Evolutionary conservation across 2,888 invertebrate genomes (phyloP).

Genomic region (Agrotis exclamationis): DNA sequence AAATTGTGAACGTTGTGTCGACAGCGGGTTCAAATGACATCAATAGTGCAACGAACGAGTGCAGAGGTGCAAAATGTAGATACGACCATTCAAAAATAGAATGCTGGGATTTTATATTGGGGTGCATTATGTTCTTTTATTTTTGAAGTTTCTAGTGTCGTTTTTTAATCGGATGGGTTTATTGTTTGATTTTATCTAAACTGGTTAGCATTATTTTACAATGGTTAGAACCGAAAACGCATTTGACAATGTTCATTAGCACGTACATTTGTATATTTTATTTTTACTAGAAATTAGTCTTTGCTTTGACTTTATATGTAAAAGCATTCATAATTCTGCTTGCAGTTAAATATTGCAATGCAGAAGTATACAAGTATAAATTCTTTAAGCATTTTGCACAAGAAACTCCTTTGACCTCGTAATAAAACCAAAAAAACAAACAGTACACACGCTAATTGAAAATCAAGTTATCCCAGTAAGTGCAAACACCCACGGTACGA

Average conservation of each 20-base stretch:
- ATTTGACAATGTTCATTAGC: background rate
- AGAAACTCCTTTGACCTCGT: constrained; percentile 23
- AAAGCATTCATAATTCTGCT: background rate
- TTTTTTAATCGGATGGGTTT: constrained; percentile 12
- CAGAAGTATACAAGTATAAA: background rate
- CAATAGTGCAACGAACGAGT: constrained; percentile 64
- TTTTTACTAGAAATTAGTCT: too few relatives aligned
- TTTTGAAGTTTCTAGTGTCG: constrained; percentile 19
- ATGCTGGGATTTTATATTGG: constrained; percentile 37
- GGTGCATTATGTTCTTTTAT: constrained; percentile 22
- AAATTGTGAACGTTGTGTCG: constrained; percentile 64
- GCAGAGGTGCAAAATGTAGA: constrained; percentile 56
- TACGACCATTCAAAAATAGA: constrained; percentile 43
- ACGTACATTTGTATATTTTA: background rate
- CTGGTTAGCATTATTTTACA: background rate
- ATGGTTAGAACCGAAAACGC: too few relatives aligned
- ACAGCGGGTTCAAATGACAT: constrained; percentile 60
- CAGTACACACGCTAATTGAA: constrained; percentile 47
- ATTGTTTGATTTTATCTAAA: constrained; percentile 10
- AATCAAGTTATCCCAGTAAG: constrained; percentile 61
- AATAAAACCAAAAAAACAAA: constrained; percentile 33
- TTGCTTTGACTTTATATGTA: background rate
- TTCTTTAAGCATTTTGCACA: background rate
- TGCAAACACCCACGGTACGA: constrained; percentile 51
- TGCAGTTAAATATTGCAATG: background rate